Evolutionary conservation across 2,888 invertebrate species (phyloP).

Genomic region (Chrysotoxum bicinctum): DNA sequence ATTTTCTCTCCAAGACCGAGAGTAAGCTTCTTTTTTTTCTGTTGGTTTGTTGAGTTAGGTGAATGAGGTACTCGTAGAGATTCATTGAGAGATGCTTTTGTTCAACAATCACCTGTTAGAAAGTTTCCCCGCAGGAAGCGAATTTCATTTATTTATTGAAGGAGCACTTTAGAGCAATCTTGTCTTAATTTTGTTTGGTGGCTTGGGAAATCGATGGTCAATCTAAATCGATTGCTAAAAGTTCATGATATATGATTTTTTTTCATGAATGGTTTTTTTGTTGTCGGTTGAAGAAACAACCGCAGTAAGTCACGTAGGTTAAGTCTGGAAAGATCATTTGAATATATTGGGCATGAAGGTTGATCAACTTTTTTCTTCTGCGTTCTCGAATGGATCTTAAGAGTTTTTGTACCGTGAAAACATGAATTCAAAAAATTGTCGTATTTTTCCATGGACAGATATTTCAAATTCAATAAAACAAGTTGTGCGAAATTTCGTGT

Average conservation of each 20-base stretch:
- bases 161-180: constrained; percentile 9
- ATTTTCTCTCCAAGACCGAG: neutral
- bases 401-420: no score
- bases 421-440: no score
- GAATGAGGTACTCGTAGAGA: neutral
- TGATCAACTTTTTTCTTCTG: no score
- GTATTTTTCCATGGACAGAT: no score
- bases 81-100: constrained; percentile 7
- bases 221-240: constrained; percentile 2
- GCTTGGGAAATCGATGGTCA: neutral
- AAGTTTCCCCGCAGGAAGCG: constrained; percentile 3
- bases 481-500: no score
- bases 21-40: neutral
- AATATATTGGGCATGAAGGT: no score
- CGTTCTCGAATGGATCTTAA: no score
- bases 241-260: neutral
- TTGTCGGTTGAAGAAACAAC: neutral
- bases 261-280: neutral
- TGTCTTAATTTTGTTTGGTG: neutral
- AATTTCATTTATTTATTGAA: constrained; percentile 24
- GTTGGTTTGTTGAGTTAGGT: neutral
- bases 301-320: neutral
- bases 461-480: no score
- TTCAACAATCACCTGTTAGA: constrained; percentile 20
- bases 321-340: no score